Evolutionary conservation across 2,113 vertebrate genomes (phyloP), one percentile per base, ranked within the genome.

Genomic region (Patagioenas fasciata): DNA sequence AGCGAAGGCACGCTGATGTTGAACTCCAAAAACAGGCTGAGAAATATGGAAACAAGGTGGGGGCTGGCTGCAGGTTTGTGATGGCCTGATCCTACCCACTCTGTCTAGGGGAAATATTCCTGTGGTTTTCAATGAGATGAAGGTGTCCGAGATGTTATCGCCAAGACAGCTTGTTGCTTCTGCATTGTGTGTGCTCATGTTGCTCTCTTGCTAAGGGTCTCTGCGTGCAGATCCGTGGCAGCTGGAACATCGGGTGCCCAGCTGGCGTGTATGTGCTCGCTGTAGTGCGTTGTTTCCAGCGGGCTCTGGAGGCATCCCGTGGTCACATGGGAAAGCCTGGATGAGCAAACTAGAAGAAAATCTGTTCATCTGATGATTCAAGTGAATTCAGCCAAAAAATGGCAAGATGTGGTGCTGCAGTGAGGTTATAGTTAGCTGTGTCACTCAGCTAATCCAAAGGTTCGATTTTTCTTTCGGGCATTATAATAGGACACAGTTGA

Each of bases 181-280:
- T 80, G 67, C 18, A 8, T 48, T 60, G 47, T 32, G 24, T 17
- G 23, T 19, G 28, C 40, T 56, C 1, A 2, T 44, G 47, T 26
- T 60, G 38, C 47, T 54, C 57, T 47, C 53, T 57, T 44, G 28
- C 60, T 6, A 23, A 31, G 13, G 2, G 24, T 34, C 34, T 48
- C 75, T 42, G 73, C 67, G 5, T 0, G 0, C 7, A 24, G 62
- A 57, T 6, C 67, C 13, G 17, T n/a, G 16, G 53, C 34, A 69
- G 60, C 19, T 31, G 5, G 0, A 11, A 10, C 23, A 1, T 5
- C 1, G 23, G 13, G 14, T 38, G 26, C 36, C 40, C 53, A 36
- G 42, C 40, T 71, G 53, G 40, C 29, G 29, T 0, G 1, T 3
- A 29, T 36, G 23, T 0, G 0, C 19, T 79, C 1, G 0, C 79